Evolutionary conservation across 2,113 vertebrate genomes (phyloP).

Genomic region (Macquaria australasica): DNA sequence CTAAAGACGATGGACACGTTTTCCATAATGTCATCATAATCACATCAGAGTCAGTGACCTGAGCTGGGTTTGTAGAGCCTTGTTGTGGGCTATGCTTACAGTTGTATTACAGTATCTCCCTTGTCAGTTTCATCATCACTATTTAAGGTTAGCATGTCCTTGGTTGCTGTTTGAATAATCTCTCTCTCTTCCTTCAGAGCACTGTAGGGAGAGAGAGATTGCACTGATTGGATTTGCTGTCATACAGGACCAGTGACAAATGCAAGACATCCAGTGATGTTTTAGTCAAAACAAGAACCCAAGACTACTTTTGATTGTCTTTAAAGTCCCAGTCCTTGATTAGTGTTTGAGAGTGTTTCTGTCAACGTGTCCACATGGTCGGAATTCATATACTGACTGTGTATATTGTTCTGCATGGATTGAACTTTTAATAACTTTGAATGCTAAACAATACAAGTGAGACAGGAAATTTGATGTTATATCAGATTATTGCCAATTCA

Average conservation of each 20-base stretch:
- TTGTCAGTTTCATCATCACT: conserved; percentile 78
- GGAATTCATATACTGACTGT: neutral
- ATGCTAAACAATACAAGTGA: neutral
- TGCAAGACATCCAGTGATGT: conserved; percentile 61
- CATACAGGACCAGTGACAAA: conserved; percentile 72
- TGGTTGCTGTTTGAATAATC: conserved; percentile 81
- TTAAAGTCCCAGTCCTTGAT: conserved; percentile 41
- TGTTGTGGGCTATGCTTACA: conserved; percentile 38
- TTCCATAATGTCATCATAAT: conserved; percentile 36
- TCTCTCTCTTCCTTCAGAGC: conserved; percentile 56
- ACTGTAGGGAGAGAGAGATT: neutral
- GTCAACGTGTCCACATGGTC: neutral
- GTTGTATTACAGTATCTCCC: conserved; percentile 58
- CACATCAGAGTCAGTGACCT: conserved; percentile 45
- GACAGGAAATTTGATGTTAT: neutral
- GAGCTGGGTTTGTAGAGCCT: conserved; percentile 28
- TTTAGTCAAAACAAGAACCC: conserved; percentile 65
- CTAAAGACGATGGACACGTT: conserved; percentile 21
- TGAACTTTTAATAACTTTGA: neutral
- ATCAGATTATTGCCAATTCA: neutral
- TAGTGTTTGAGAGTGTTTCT: neutral
- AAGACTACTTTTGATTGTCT: conserved; percentile 60
- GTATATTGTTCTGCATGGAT: conserved; percentile 7
- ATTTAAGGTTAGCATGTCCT: conserved; percentile 82
- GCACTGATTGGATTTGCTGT: conserved; percentile 79